Evolutionary conservation across 2,113 vertebrate species (phyloP).

Genomic region (Epinephelus cyanopodus): DNA sequence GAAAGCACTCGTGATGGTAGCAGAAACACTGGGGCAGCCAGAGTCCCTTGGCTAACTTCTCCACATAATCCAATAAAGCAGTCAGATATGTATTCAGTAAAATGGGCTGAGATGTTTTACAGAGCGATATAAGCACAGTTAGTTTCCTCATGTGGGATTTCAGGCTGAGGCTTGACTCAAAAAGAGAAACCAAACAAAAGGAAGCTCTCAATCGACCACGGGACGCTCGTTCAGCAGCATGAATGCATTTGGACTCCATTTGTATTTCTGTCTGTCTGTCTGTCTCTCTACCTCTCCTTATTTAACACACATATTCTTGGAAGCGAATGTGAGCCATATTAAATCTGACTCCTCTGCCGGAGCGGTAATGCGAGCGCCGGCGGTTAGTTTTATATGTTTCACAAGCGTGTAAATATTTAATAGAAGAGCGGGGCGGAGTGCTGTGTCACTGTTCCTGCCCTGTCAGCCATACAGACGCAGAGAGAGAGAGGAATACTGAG

Average conservation of each 20-base stretch:
- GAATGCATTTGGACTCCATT: constrained; percentile 8
- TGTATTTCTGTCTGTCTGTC: constrained; percentile 42
- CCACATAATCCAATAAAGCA: constrained; percentile 7
- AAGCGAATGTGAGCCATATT: constrained; percentile 79
- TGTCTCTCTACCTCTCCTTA: constrained; percentile 55
- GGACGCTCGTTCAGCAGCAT: constrained; percentile 18
- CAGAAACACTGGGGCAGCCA: neutral
- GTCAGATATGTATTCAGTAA: constrained; percentile 25
- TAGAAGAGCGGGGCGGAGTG: constrained; percentile 72
- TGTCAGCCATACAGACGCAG: constrained; percentile 55
- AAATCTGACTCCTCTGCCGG: constrained; percentile 78
- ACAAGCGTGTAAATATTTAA: constrained; percentile 86
- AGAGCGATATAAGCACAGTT: neutral
- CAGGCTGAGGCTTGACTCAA: neutral
- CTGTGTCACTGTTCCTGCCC: constrained; percentile 75
- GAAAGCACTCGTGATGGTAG: neutral
- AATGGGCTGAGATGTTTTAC: neutral
- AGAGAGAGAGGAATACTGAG: constrained; percentile 28
- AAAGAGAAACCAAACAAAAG: neutral
- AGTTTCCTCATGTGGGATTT: constrained; percentile 34
- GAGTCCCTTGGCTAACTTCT: neutral
- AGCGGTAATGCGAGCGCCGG: constrained; percentile 69
- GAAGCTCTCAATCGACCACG: constrained; percentile 6
- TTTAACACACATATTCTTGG: constrained; percentile 80
- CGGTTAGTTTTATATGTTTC: constrained; percentile 82